A percentile compares a stretch with the other conserved stretches of the same genome.
These are phyloP conservation scores for Pelvicachromis taeniatus DNA, from an alignment of 2,113 vertebrate genomes.

Conservation along the genomic window DNA sequence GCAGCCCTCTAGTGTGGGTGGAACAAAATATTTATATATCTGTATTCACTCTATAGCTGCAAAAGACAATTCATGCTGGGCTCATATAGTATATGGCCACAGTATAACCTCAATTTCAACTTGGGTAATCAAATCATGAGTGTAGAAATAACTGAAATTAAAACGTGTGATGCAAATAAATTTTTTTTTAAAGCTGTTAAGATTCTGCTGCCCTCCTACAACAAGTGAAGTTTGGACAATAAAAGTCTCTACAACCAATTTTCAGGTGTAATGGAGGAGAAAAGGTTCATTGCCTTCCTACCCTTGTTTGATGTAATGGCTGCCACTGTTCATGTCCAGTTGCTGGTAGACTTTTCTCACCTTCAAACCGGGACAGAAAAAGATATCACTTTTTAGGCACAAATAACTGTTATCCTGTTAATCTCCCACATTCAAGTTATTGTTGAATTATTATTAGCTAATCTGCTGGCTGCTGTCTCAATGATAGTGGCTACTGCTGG, in stretches of 20 bases:
- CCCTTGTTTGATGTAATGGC: conserved; percentile 32
- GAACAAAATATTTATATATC: conserved; percentile 45
- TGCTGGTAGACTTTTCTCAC: not conserved
- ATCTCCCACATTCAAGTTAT: not conserved
- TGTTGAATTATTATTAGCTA: not conserved
- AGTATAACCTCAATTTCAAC: conserved; percentile 52
- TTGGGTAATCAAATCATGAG: conserved; percentile 37
- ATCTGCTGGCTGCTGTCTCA: not conserved
- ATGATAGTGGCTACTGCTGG: not conserved
- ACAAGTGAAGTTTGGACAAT: conserved; percentile 53
- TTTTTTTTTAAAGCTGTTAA: conserved; percentile 15
- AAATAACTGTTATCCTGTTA: not conserved
- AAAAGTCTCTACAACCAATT: conserved; percentile 51
- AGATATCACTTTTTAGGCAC: not conserved
- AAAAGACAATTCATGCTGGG: conserved; percentile 46
- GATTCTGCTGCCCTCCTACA: conserved; percentile 27
- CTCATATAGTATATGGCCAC: conserved; percentile 52
- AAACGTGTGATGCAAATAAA: conserved; percentile 38
- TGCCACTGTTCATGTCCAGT: not conserved
- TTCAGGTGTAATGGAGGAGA: conserved; percentile 60
- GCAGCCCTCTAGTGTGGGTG: conserved; percentile 1
- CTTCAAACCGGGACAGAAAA: not conserved
- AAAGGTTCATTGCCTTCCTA: conserved; percentile 50
- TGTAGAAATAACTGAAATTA: conserved; percentile 48
- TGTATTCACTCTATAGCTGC: conserved; percentile 17